phyloP scores from a whole-genome alignment of 2,113 vertebrate species.

The Ploceus nigricollis region DNA sequence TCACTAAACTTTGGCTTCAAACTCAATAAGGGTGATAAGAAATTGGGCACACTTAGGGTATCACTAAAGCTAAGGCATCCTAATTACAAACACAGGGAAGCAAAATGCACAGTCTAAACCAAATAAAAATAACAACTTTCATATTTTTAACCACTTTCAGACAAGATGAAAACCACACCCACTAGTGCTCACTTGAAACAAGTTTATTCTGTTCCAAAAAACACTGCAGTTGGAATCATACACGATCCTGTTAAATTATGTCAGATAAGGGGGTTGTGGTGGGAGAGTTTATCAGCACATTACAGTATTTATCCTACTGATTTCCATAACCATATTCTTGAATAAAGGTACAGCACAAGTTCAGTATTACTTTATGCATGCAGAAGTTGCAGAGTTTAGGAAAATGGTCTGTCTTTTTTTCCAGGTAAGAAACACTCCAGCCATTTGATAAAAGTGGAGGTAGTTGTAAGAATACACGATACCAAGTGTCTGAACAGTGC shows the following conservation, averaged over 20 bases:
- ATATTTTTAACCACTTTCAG: not conserved
- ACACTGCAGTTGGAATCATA: not conserved
- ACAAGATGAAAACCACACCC: not conserved
- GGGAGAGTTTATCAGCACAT: not conserved
- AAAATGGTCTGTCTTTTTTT: not conserved
- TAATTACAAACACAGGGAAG: not conserved
- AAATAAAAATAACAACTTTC: not conserved
- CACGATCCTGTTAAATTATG: not conserved
- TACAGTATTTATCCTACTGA: not conserved
- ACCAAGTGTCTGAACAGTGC: constrained; percentile 4
- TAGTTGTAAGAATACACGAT: not conserved
- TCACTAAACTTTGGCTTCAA: not conserved
- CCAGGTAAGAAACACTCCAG: constrained; percentile 13
- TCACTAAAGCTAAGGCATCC: not conserved
- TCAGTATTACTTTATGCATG: constrained; percentile 31
- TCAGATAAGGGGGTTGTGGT: not conserved
- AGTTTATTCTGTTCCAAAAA: constrained; percentile 60
- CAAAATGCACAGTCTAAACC: not conserved
- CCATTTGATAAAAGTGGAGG: constrained; percentile 44
- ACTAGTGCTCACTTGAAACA: not conserved
- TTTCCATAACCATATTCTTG: constrained; percentile 4
- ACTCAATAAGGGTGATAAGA: not conserved
- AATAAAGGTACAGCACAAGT: not conserved
- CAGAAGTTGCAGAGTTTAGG: not conserved
- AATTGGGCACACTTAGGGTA: not conserved